These are phyloP conservation scores for Clitarchus hookeri DNA, from an alignment of 2,888 invertebrate genomes.

Conservation along the genomic window DNA sequence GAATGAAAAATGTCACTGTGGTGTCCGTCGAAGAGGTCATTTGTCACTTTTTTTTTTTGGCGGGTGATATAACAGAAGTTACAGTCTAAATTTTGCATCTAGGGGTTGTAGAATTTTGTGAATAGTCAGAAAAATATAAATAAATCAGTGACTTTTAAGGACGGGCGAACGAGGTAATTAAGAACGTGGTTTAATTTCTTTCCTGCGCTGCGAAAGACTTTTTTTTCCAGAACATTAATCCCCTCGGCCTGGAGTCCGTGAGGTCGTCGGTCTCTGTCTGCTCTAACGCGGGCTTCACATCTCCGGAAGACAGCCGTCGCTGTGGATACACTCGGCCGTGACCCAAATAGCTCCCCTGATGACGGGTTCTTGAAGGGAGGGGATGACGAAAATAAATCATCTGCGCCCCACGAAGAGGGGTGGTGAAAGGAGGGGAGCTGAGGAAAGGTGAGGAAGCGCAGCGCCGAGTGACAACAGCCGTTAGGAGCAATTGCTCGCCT, in stretches of 20 bases:
- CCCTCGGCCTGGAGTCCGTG: not conserved
- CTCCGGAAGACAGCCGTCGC: not conserved
- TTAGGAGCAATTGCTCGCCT: not conserved
- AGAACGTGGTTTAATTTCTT: too few relatives aligned
- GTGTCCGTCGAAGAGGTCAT: too few relatives aligned
- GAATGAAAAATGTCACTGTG: too few relatives aligned
- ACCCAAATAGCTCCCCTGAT: not conserved
- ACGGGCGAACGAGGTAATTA: too few relatives aligned
- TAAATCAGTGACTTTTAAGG: too few relatives aligned
- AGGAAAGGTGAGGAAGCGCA: not conserved
- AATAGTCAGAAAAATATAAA: too few relatives aligned
- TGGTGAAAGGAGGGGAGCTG: not conserved
- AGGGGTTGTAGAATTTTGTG: too few relatives aligned
- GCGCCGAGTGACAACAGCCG: constrained; percentile 9
- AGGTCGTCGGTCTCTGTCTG: not conserved
- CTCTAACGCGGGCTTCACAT: not conserved
- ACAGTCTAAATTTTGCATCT: too few relatives aligned
- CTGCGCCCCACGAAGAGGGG: not conserved
- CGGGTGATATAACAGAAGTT: too few relatives aligned
- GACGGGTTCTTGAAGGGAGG: not conserved
- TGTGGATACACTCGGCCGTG: not conserved
- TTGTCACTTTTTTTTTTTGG: too few relatives aligned
- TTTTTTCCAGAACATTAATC: not conserved
- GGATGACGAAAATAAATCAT: not conserved
- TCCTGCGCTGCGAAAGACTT: too few relatives aligned